phyloP scores from a whole-genome alignment of 2,797 vertebrate genomes.

The Presbytis comata region DNA sequence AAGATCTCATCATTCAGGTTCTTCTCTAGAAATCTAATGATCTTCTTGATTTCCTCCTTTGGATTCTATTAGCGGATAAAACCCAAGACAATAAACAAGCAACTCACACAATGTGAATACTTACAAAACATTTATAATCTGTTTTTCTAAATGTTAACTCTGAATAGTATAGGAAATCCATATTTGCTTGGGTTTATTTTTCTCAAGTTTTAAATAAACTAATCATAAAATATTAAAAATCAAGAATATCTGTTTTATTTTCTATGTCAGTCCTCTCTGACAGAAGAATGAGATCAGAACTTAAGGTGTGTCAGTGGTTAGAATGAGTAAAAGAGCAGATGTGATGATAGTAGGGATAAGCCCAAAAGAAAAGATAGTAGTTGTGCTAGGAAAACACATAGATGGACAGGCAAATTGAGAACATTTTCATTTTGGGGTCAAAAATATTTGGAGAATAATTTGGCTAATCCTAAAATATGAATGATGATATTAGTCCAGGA shows the following conservation, averaged over 20 bases:
- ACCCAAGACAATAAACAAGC: not conserved
- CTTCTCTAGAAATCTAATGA: constrained; percentile 88
- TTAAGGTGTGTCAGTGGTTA: not conserved
- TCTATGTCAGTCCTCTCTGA: not conserved
- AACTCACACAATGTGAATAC: not conserved
- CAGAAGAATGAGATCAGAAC: not conserved
- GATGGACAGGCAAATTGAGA: not conserved
- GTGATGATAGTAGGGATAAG: not conserved
- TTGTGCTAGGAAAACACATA: not conserved
- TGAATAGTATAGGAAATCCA: not conserved
- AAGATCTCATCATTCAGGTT: constrained; percentile 85
- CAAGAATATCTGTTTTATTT: not conserved
- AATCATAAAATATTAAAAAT: not conserved
- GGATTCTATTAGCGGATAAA: constrained; percentile 85
- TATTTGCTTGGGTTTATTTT: not conserved
- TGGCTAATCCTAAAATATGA: not conserved
- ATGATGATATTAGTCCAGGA: not conserved
- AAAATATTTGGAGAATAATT: not conserved
- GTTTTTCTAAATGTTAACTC: not conserved
- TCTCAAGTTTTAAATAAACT: not conserved
- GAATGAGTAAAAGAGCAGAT: not conserved
- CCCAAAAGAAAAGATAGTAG: not conserved
- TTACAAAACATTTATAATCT: not conserved
- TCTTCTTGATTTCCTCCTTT: constrained; percentile 88
- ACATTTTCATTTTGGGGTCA: not conserved